Evolutionary conservation across 1,140 invertebrate genomes (phyloP), one percentile per base, ranked within the genome.

Genomic region (Schlechtendalia chinensis): DNA sequence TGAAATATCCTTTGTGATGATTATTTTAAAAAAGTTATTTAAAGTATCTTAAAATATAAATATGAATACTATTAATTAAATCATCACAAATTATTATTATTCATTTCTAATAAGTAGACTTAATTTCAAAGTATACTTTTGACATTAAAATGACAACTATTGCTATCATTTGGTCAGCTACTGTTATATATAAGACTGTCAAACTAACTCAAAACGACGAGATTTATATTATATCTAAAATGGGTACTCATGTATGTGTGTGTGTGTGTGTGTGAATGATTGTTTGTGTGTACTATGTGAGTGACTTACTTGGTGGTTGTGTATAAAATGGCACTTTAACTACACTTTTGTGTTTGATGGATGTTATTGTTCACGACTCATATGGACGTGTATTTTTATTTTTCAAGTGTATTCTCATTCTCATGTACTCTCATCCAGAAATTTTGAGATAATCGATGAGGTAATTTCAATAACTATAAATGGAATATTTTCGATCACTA

Each of bases 261-360:
- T 58, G n/a, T 58, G 54, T 58, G 19, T 58, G n/a, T 12, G 11
- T 59, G 56, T 4, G 32, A 39, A 39, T 67, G 63, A 6, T 19
- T 67, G 63, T 67, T 39, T 69, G 39, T 50, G 45, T 29, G 10
- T 54, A 27, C 53, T 24, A 12, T 29, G 69, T 24, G n/a, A 72
- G 69, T 72, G 47, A 72, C 54, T 72, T 72, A 72, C 50, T 47
- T 24, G 27, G 69, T 16, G 47, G 69, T 11, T 24, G 69, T 72
- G 47, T 72, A 54, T 72, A 72, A 72, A 72, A 72, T 72, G 69
- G 69, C 69, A 72, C 69, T 72, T 47, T 72, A 72, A 72, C 69
- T 29, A 72, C 69, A 72, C 69, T 72, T 54, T 72, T 54, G 69
- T 54, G 69, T 29, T 24, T 72, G 69, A 72, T 72, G 69, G 29